Base-by-base conservation (phyloP, 2,888 invertebrate species). In the Thumatha senex region DNA sequence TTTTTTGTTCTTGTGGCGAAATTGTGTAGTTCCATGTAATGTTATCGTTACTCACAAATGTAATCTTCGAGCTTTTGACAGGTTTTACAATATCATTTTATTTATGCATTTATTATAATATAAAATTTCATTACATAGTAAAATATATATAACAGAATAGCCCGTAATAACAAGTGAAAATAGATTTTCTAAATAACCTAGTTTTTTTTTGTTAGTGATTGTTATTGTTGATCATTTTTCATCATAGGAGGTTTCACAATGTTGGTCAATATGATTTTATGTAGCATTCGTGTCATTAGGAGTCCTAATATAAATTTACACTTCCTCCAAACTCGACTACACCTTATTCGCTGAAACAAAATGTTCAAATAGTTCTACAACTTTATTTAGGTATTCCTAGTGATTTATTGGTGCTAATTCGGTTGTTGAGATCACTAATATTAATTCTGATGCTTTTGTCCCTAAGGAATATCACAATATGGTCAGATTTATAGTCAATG, bases 281-380 rank as follows among this genome's bases (percentile, higher is more conserved):
- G 54, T 58, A 60, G 62, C 57, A 59, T 57, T 70, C 39, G 62
- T 61, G 48, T 58, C 58, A 63, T 64, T 66, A 70, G 69, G 61
- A 71, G 72, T 70, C 73, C 67, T 63, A 63, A 76, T 72, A 73
- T 74, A 72, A 73, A 74, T 75, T 77, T 84, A 84, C 67, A 79
- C 80, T 77, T 74, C 75, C 78, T 60, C 82, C 76, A 77, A 73
- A 74, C 45, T 45, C 48, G 52, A 44, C 52, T 53, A 53, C 73
- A 67, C 65, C 72, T 84, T 87, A 82, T 79, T 72, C 69, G 88
- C 90, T 90, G 90, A 90, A 91, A 90, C 89, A 91, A 89, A 74
- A 68, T 43, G 53, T 66, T 77, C 70, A 76, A n/a, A 80, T 72
- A 79, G 75, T 76, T 67, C 76, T 72, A 56, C 52, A 60, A 61